Evolutionary conservation across 2,797 vertebrate genomes (phyloP), one percentile per base, ranked within the genome.

Genomic region (Allobates femoralis): DNA sequence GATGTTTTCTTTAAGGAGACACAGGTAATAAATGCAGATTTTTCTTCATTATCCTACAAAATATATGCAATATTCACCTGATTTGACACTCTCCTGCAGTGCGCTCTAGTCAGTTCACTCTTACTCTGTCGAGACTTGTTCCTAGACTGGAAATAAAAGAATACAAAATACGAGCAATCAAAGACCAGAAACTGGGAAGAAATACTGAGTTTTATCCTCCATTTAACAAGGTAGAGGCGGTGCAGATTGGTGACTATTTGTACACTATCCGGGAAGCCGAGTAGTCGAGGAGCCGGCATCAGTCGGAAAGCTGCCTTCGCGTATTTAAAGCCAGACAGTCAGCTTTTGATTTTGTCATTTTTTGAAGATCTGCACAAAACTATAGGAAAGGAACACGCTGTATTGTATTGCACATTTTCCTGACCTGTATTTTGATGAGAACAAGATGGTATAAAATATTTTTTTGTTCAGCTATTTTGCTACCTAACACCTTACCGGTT

Each of bases 121-220:
- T 50, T 73, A 50, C 41, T 41, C 32, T 71, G 34, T n/a, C 12
- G 50, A 50, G 69, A 73, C 41, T 73, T 73, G 23, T n/a, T 73
- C 46, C 69, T 73, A 41, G 69, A 66, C 26, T 64, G 12, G 60
- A 12, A 34, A 69, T 69, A 37, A 37, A 19, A 69, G 66, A 37
- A 69, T 69, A 41, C 41, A 71, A 71, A 71, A 71, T 71, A 71
- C 7, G 67, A 73, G n/a, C 69, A 46, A 73, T 73, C 37, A 73
- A 37, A 73, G 67, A 41, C 19, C 23, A 41, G 69, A 73, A 73
- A 26, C 69, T 71, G 37, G 0, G 21, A n/a, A 41, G 67, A 71
- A 71, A 71, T 71, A 14, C 67, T 15, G 69, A 26, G 69, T 41
- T 73, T 50, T 26, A 26, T 73, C 69, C 15, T 37, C 23, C 37